Base-by-base conservation (phyloP, 2,888 invertebrate species). In the Andrena dorsata region DNA sequence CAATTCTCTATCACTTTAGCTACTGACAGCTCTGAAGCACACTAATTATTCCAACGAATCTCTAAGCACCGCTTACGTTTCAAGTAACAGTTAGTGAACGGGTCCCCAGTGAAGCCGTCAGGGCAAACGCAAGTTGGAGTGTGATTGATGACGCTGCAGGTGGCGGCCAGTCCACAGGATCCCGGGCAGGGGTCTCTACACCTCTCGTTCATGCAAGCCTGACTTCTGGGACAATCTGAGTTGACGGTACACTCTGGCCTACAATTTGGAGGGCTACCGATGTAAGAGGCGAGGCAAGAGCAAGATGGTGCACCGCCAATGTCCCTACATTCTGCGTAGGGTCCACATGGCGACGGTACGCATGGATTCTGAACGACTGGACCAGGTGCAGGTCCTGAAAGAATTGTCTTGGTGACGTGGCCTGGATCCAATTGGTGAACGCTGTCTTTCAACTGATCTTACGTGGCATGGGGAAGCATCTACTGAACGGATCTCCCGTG, bases 101-200 rank as follows among this genome's bases (percentile, higher is more conserved):
- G 96, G 94, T 97, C 96, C n/a, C 98, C 98, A 32, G 95, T 95
- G 90, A 95, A 97, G 86, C 96, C 96, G 30, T 95, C 95, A 2
- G 96, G 93, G 90, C 98, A 98, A 5, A 95, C 95, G 92, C 98
- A 98, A 69, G 96, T 95, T 0, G 97, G 97, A 79, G 95, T 96
- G 90, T 97, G 97, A 91, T 96, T 97, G 84, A 96, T 95, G 4
- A 97, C 96, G 61, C 93, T 93, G 90, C 97, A 96, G 88, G 95
- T 94, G 75, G 97, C 95, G 88, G 95, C 95, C 76, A 95, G 90
- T 70, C 97, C 96, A 90, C 97, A 97, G 6, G 96, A 96, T 8
- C 97, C 97, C 4, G 96, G 96, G 90, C 97, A 98, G 16, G 97
- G 97, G 92, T 97, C 97, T 86, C 94, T 95, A 92, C 97, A 97